Conservation (phyloP, 2,113 vertebrate genomes). For the Periophthalmus modestus region DNA sequence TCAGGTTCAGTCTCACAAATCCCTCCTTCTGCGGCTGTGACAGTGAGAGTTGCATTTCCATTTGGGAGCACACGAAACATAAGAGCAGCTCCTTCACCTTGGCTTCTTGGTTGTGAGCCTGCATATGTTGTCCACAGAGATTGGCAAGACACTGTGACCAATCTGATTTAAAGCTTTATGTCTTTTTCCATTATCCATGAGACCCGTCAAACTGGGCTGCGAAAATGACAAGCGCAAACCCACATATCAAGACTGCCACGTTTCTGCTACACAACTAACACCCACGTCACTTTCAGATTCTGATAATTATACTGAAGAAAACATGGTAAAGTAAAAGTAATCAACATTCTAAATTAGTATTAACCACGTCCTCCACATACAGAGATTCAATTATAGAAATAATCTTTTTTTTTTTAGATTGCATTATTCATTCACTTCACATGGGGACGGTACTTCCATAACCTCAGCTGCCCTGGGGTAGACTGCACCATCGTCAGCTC, state of each 20-base stretch:
- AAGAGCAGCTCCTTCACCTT: constrained; percentile 52
- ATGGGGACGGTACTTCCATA: too few relatives aligned
- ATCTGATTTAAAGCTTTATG: constrained; percentile 69
- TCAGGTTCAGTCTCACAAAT: constrained; percentile 66
- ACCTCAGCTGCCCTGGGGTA: too few relatives aligned
- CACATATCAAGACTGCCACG: constrained; percentile 29
- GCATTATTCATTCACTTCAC: too few relatives aligned
- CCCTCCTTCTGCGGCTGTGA: constrained; percentile 59
- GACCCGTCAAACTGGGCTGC: constrained; percentile 50
- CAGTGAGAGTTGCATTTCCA: constrained; percentile 64
- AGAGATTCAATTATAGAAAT: too few relatives aligned
- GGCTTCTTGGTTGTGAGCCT: constrained; percentile 61
- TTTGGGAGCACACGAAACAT: constrained; percentile 40
- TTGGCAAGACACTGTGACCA: constrained; percentile 62
- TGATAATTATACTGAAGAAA: too few relatives aligned
- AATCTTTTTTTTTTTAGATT: too few relatives aligned
- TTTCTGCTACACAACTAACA: neutral
- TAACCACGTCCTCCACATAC: too few relatives aligned
- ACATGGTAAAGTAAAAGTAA: too few relatives aligned
- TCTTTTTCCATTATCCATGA: constrained; percentile 42
- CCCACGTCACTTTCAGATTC: neutral
- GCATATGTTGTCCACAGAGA: constrained; percentile 61
- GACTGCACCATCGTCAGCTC: too few relatives aligned
- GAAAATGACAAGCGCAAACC: constrained; percentile 51
- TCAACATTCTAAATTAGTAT: too few relatives aligned